Evolutionary conservation across 2,888 invertebrate genomes (phyloP).

Genomic region (Platycheirus albimanus): DNA sequence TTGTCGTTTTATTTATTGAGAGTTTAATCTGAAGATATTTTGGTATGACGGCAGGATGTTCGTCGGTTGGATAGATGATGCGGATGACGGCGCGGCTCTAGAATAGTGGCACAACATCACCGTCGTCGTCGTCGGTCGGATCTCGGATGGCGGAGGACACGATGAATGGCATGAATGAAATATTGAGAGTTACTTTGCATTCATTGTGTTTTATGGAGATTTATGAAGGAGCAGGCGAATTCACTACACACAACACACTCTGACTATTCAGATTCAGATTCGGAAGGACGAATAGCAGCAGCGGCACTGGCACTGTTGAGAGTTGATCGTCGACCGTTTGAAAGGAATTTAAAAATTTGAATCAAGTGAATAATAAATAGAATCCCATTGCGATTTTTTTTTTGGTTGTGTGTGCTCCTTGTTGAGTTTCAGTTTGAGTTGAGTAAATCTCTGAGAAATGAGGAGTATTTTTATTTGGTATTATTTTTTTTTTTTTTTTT

Average conservation of each 20-base stretch:
- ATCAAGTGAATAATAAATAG: conserved; percentile 72
- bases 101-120: background rate
- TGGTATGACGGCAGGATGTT: conserved; percentile 32
- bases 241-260: conserved; percentile 7
- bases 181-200: conserved; percentile 74
- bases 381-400: conserved; percentile 54
- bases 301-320: conserved; percentile 10
- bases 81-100: background rate
- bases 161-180: conserved; percentile 72
- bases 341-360: conserved; percentile 71
- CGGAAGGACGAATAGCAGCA: conserved; percentile 27
- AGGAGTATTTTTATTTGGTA: conserved; percentile 7
- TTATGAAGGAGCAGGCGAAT: conserved; percentile 43
- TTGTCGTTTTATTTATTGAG: conserved; percentile 72
- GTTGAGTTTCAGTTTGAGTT: conserved; percentile 2
- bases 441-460: conserved; percentile 4
- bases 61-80: conserved; percentile 1
- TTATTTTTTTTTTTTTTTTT: background rate
- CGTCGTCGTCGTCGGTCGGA: background rate
- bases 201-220: conserved; percentile 69
- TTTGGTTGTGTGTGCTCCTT: background rate
- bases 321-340: conserved; percentile 68
- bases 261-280: background rate
- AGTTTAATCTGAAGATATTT: conserved; percentile 73
- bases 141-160: conserved; percentile 10